Conservation (phyloP, 2,797 vertebrate species). For the Hybognathus amarus region DNA sequence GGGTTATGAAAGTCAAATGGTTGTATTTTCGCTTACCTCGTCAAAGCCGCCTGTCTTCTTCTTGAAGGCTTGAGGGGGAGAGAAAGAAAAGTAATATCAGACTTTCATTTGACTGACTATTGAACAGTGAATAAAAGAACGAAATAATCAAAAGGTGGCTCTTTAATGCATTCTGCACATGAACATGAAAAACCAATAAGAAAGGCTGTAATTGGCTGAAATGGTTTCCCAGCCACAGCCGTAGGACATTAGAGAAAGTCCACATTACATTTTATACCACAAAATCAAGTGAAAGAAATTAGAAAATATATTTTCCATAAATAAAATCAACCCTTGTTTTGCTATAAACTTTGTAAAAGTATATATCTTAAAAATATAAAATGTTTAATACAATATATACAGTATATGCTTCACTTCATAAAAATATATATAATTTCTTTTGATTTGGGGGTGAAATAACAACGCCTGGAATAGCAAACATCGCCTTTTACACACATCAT, state of each 20-base stretch:
- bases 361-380: not conserved
- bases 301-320: not conserved
- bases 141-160: not conserved
- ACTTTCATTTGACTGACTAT: not conserved
- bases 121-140: slow-evolving; percentile 54
- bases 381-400: too few species aligned
- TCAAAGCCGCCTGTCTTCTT: slow-evolving; percentile 91
- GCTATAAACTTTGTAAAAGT: not conserved
- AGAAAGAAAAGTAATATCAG: slow-evolving; percentile 47
- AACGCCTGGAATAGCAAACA: not conserved
- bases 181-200: slow-evolving; percentile 2
- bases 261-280: not conserved
- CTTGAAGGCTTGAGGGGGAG: slow-evolving; percentile 87
- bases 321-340: not conserved
- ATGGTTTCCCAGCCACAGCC: slow-evolving; percentile 2
- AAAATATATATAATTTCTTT: not conserved
- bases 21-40: slow-evolving; percentile 81
- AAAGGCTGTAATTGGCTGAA: not conserved
- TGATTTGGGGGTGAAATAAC: not conserved
- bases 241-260: not conserved
- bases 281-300: not conserved
- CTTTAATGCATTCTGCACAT: slow-evolving; percentile 11
- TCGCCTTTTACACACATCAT: not conserved
- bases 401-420: not conserved
- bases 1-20: slow-evolving; percentile 41